Base-by-base conservation (phyloP, 2,113 vertebrate species). In the Acrocephalus arundinaceus region DNA sequence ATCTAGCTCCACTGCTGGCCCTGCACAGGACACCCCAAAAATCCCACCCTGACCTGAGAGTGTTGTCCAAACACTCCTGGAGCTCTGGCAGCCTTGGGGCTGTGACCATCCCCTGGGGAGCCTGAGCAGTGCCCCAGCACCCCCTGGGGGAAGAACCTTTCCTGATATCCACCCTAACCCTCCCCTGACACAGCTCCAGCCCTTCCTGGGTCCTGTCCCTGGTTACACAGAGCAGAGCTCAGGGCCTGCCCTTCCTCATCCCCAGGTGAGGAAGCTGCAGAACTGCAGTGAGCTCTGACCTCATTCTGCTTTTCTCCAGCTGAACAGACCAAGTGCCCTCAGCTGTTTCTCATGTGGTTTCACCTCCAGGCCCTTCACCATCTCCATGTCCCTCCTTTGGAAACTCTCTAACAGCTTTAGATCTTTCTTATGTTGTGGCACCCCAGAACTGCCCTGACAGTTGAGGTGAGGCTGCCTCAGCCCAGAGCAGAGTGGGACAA, bases 41-140 rank as follows among this genome's bases (percentile, higher is more conserved):
- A 35, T 25, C 62, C 20, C 46, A 54, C 13, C 5, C 9, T 25
- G 24, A 3, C 30, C n/a, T n/a, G 24, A 1, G 23, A 61, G 20
- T 0, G 0, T 30, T 82, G 39, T 30, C 16, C 33, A 52, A 67
- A 74, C 0, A 0, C 15, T 46, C 10, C 62, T 52, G 5, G 46
- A 82, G 9, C 8, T 74, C 45, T 82, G 37, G 3, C 27, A n/a
- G 43, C 3, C 13, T 74, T 7, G 4, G 28, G 7, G 28, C 45
- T 0, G 6, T 59, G 61, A 2, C 35, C 30, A 57, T 43, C 39
- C 61, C 57, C 31, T 30, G 52, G 27, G 33, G 23, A 74, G 33
- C 27, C 49, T 49, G 49, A 5, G 2, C 46, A 75, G 39, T 30
- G 54, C 31, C 25, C 3, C 3, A 8, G 0, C 33, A 67, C 7